Percentiles rank a stretch among this genome's conserved stretches.
phyloP scores from a whole-genome alignment of 2,888 invertebrate species.

The Bellardia pandia region DNA sequence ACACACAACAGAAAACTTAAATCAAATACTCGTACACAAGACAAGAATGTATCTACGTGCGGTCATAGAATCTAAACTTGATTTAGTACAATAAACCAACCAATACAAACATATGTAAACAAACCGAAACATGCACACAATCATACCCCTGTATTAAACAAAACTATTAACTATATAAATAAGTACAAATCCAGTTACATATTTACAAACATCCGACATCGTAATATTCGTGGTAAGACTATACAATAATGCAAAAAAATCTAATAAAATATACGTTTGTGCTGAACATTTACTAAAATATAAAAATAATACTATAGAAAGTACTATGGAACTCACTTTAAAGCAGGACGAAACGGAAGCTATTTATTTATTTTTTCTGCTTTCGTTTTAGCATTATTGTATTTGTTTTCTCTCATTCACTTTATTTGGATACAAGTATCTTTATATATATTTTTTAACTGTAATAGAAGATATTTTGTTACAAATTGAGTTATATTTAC shows the following conservation, averaged over 20 bases:
- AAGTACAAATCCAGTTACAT: conserved; percentile 35
- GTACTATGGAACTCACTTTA: not conserved
- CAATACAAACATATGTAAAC: conserved; percentile 3
- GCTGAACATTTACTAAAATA: not conserved
- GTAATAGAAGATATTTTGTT: conserved; percentile 59
- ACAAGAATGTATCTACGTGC: conserved; percentile 53
- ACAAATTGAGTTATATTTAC: conserved; percentile 68
- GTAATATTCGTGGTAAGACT: conserved; percentile 18
- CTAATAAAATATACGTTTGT: conserved; percentile 47
- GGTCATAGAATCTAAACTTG: conserved; percentile 49
- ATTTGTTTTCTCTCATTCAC: conserved; percentile 19
- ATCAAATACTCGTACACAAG: conserved; percentile 43
- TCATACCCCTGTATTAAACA: not conserved
- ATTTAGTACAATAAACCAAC: conserved; percentile 37
- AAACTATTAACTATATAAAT: conserved; percentile 32
- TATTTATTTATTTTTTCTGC: conserved; percentile 37
- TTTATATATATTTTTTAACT: not conserved
- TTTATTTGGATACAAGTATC: conserved; percentile 10
- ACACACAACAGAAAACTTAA: conserved; percentile 30
- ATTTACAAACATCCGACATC: not conserved
- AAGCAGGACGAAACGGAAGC: conserved; percentile 36
- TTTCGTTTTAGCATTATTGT: conserved; percentile 33
- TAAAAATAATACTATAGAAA: conserved; percentile 22
- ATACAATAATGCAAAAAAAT: conserved; percentile 58
- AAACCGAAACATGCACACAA: not conserved